phyloP scores from a whole-genome alignment of 2,888 invertebrate species.

The Microplitis deprimator region DNA sequence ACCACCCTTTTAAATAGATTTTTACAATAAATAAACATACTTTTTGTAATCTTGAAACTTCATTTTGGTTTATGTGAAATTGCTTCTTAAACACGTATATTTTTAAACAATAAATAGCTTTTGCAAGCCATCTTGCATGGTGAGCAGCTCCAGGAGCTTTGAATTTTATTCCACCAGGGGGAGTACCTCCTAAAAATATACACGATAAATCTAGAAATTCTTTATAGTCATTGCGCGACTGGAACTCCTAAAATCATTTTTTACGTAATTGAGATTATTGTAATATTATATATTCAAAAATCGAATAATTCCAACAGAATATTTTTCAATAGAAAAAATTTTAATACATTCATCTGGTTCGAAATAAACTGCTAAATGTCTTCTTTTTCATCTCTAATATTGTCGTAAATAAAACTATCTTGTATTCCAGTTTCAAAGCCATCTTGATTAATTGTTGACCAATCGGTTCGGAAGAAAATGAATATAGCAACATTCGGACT shows the following conservation, averaged over 20 bases:
- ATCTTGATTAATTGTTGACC: neutral
- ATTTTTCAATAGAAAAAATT: conserved; percentile 5
- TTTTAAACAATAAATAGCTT: too few species aligned
- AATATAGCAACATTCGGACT: conserved; percentile 29
- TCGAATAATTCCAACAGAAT: conserved; percentile 8
- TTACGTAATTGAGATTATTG: neutral
- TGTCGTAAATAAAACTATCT: conserved; percentile 7
- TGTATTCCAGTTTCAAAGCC: conserved; percentile 21
- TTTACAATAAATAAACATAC: too few species aligned
- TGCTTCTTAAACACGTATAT: neutral
- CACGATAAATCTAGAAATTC: conserved; percentile 51
- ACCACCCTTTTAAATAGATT: too few species aligned
- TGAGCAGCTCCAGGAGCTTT: too few species aligned
- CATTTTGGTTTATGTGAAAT: too few species aligned
- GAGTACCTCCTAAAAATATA: conserved; percentile 50
- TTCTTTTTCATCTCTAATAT: conserved; percentile 10
- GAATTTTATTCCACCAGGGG: too few species aligned
- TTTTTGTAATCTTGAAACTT: too few species aligned
- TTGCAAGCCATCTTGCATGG: too few species aligned
- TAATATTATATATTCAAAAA: neutral
- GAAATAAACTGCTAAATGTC: neutral
- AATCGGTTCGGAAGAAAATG: conserved; percentile 8
- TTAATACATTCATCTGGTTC: neutral
- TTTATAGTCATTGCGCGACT: conserved; percentile 51
- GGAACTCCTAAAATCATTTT: conserved; percentile 20